Evolutionary conservation across 1,140 invertebrate species (phyloP).

Genomic region (Calosoma granatense): DNA sequence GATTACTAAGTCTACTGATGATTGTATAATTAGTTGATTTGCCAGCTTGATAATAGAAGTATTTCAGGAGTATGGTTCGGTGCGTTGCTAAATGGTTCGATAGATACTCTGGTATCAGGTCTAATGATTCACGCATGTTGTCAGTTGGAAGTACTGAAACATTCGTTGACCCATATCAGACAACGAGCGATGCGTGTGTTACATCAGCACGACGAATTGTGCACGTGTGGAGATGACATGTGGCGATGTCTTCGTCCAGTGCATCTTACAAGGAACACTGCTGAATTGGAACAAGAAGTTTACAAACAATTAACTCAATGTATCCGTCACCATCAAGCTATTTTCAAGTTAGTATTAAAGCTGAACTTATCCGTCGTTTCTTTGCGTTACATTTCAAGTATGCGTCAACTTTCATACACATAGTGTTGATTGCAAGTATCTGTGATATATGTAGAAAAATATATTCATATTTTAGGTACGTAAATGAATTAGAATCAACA

Average conservation of each 20-base stretch:
- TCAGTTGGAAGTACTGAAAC: slow-evolving; percentile 25
- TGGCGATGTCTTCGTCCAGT: slow-evolving; percentile 1
- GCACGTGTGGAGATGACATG: slow-evolving; percentile 8
- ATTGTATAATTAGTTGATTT: too few relatives aligned
- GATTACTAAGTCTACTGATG: too few relatives aligned
- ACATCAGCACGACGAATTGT: slow-evolving; percentile 7
- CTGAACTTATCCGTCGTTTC: too few relatives aligned
- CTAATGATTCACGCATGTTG: slow-evolving; percentile 22
- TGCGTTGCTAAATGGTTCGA: slow-evolving; percentile 23
- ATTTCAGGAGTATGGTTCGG: slow-evolving; percentile 21
- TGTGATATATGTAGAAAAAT: too few relatives aligned
- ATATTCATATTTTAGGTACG: slow-evolving; percentile 22
- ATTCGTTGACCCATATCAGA: slow-evolving; percentile 18
- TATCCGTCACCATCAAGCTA: slow-evolving; percentile 23
- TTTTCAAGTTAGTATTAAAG: slow-evolving; percentile 17
- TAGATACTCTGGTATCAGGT: slow-evolving; percentile 25
- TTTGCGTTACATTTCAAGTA: too few relatives aligned
- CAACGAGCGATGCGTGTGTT: not conserved
- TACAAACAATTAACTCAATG: slow-evolving; percentile 18
- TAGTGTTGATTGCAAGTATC: too few relatives aligned
- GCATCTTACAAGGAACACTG: not conserved
- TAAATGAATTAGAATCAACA: slow-evolving; percentile 22
- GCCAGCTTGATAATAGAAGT: too few relatives aligned
- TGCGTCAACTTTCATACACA: too few relatives aligned
- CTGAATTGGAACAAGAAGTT: slow-evolving; percentile 16